These are phyloP conservation scores for Stylophora pistillata DNA, from an alignment of 64 coral and sea anemone genomes.

Conservation along the genomic window DNA sequence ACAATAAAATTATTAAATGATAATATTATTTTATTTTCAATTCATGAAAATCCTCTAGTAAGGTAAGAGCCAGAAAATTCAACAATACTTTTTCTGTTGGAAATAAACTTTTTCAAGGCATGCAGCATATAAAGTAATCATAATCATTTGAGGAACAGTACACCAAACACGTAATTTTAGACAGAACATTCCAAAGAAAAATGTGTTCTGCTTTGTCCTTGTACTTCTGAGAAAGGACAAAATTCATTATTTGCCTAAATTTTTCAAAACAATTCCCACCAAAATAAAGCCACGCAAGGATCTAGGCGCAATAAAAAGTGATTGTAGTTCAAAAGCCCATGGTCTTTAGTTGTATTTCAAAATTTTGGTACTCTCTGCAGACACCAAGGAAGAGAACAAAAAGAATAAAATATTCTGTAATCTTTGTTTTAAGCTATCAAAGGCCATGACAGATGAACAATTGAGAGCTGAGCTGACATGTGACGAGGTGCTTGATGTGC, in stretches of 20 bases:
- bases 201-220: too few species aligned
- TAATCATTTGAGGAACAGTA: constrained; percentile 16
- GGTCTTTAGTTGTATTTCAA: too few species aligned
- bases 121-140: constrained; percentile 21
- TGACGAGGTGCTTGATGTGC: constrained; percentile 63
- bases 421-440: constrained; percentile 45
- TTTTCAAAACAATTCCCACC: constrained; percentile 6
- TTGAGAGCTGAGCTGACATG: constrained; percentile 39
- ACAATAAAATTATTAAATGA: constrained; percentile 19
- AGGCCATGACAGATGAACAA: constrained; percentile 63
- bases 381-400: constrained; percentile 7
- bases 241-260: constrained; percentile 28
- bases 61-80: constrained; percentile 13
- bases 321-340: constrained; percentile 11
- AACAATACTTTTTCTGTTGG: constrained; percentile 29
- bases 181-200: too few species aligned
- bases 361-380: not conserved
- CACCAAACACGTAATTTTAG: constrained; percentile 28
- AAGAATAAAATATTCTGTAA: too few species aligned
- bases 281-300: constrained; percentile 18
- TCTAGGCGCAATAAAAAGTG: not conserved
- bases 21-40: constrained; percentile 22
- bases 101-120: constrained; percentile 27
- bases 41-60: constrained; percentile 17
- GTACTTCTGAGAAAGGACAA: constrained; percentile 5